phyloP scores from a whole-genome alignment of 2,797 vertebrate species.

The Glossophaga mutica region DNA sequence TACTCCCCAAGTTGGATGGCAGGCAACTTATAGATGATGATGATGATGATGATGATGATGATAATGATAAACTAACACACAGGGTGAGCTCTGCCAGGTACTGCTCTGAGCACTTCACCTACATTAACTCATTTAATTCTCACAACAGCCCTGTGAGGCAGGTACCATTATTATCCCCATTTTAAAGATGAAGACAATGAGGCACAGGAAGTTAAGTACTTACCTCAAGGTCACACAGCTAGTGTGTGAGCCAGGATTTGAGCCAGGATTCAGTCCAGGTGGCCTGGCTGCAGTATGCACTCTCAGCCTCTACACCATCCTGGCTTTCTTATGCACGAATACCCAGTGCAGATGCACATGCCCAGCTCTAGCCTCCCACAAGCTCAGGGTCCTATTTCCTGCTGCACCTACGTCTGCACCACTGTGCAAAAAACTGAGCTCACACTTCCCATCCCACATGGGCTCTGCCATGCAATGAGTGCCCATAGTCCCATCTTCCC shows the following conservation, averaged over 20 bases:
- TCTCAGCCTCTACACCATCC: fast-evolving
- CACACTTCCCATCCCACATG: neutral
- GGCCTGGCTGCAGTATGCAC: neutral
- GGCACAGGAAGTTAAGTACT: constrained; percentile 2
- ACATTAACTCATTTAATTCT: constrained; percentile 1
- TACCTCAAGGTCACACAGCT: neutral
- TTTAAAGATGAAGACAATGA: constrained; percentile 31
- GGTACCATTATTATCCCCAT: neutral
- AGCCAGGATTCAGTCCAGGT: neutral
- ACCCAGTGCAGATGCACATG: neutral
- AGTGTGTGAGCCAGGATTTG: neutral
- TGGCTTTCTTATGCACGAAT: neutral
- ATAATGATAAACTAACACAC: neutral
- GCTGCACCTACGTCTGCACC: neutral
- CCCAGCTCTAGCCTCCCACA: neutral
- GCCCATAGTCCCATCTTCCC: too few species aligned
- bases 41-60: neutral
- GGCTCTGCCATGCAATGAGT: neutral
- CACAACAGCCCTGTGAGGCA: neutral
- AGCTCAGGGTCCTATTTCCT: neutral
- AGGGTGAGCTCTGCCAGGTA: neutral
- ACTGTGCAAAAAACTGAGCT: neutral
- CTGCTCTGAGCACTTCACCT: neutral
- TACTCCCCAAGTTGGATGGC: neutral
- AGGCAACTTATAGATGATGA: constrained; percentile 32